Evolutionary conservation across 2,113 vertebrate species (phyloP), one percentile per base, ranked within the genome.

Genomic region (Egretta garzetta): DNA sequence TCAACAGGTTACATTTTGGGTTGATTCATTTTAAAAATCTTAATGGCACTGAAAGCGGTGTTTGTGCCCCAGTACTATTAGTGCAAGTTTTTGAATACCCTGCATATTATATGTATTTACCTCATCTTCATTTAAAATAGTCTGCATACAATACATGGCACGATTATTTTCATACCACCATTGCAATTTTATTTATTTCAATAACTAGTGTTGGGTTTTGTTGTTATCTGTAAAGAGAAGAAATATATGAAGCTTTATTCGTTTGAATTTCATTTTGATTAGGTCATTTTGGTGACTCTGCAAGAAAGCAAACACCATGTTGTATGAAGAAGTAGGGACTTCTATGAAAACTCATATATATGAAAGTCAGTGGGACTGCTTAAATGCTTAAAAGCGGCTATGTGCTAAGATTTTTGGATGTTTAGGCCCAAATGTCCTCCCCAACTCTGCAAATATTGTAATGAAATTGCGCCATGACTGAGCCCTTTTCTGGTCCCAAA

Each of bases 121-220:
- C 23, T 49, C 50, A 85, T 50, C 30, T 58, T 28, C 67, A 89
- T 91, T 97, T 96, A 66, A 90, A 83, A 71, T 77, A 93, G 73
- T 52, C 33, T 53, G 7, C 15, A 63, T 80, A 80, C 15, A 50
- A 68, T 73, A 80, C 16, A 8, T 56, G 50, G 9, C 52, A 68
- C n/a, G 60, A 62, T 17, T 41, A 82, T 23, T 89, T 84, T 84
- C 81, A 72, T 13, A 17, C 50, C 50, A 88, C 45, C 17, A 27
- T 17, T 80, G 80, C n/a, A 58, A 47, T 72, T 77, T 59, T 58
- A 60, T 77, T 90, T 77, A 49, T 92, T 91, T 92, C 52, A 76
- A 39, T 53, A 70, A 35, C 11, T 67, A 71, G 4, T 55, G 6
- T 66, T 90, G 58, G 10, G 8, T 47, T 91, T 91, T 86, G n/a